Evolutionary conservation across 2,797 vertebrate species (phyloP).

Genomic region (Glyptemys insculpta): DNA sequence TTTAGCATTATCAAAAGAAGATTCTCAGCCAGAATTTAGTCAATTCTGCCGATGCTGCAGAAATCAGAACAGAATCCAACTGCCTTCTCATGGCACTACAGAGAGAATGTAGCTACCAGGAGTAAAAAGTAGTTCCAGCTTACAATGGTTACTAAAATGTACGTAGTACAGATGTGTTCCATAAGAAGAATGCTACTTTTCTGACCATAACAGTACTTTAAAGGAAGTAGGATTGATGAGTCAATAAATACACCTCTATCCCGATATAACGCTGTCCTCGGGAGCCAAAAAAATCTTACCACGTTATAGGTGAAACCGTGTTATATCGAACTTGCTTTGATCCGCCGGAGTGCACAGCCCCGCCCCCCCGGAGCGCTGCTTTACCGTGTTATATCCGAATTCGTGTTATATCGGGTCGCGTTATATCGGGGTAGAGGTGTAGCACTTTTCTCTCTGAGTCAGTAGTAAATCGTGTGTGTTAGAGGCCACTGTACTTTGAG

Average conservation of each 20-base stretch:
- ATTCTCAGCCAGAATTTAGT: background rate
- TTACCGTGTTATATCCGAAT: no score
- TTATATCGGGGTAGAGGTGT: no score
- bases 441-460: background rate
- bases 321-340: no score
- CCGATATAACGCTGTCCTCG: no score
- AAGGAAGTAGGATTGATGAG: background rate
- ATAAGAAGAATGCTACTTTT: background rate
- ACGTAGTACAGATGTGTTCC: accelerated
- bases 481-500: background rate
- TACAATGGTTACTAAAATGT: background rate
- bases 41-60: background rate
- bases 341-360: no score
- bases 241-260: background rate
- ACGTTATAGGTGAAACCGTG: no score
- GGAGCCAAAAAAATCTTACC: no score
- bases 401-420: no score
- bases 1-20: background rate
- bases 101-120: background rate
- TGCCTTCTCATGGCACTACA: background rate
- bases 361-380: no score
- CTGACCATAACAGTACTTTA: background rate
- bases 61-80: background rate
- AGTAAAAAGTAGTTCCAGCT: background rate
- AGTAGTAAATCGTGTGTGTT: background rate